These are phyloP conservation scores for Masticophis lateralis DNA, from an alignment of 2,797 vertebrate genomes.

Conservation along the genomic window DNA sequence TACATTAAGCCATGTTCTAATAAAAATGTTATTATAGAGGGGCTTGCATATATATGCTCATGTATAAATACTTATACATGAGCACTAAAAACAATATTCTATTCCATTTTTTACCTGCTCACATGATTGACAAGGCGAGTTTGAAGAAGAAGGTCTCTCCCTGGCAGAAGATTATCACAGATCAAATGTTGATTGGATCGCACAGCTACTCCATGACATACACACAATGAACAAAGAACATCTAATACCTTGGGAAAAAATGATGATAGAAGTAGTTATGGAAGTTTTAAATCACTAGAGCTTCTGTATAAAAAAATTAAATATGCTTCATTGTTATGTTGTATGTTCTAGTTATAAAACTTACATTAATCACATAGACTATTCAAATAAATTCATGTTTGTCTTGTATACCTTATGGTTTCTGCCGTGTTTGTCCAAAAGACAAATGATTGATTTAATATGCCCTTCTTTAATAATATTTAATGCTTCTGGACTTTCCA, in stretches of 20 bases:
- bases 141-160: constrained; percentile 89
- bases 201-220: constrained; percentile 93
- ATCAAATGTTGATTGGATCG: constrained; percentile 94
- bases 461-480: constrained; percentile 98
- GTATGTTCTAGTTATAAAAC: not conserved
- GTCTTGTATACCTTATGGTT: constrained; percentile 85
- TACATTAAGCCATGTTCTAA: not conserved
- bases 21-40: not conserved
- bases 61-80: not conserved
- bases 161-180: constrained; percentile 95
- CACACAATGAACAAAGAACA: constrained; percentile 92
- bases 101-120: constrained; percentile 80
- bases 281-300: not conserved
- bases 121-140: constrained; percentile 92
- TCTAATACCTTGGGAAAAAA: constrained; percentile 82
- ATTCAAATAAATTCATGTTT: not conserved
- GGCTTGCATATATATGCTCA: not conserved
- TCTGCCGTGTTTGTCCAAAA: constrained; percentile 93
- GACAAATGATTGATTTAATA: constrained; percentile 94
- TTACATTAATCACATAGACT: not conserved
- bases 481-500: constrained; percentile 94
- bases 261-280: not conserved
- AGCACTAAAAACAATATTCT: not conserved
- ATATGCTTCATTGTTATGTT: not conserved
- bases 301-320: not conserved